Evolutionary conservation across 2,888 invertebrate genomes (phyloP), one percentile per base, ranked within the genome.

Genomic region (Abrostola tripartita): DNA sequence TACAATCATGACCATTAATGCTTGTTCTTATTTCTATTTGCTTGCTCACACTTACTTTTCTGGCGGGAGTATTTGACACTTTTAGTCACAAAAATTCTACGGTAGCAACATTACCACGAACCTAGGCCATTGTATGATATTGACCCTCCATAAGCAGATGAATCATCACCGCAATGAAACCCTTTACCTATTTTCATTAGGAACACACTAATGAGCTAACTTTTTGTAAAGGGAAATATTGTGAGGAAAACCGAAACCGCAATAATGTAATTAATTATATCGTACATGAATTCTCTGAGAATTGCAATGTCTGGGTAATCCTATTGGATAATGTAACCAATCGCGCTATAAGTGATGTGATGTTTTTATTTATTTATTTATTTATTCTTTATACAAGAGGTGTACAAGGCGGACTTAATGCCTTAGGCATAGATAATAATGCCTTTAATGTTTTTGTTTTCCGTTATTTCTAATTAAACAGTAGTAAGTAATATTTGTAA

Each of bases 241-340:
- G 42, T 12, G 7, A 57, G 74, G 63, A 60, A 69, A 74, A 60
- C 62, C 63, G 37, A 62, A 54, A 51, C 44, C 44, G 44, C 44
- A 47, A 47, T 47, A 47, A 9, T 49, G 37, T 36, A 63, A 69
- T 69, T 68, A 74, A 74, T 68, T 53, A 49, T 54, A 42, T 35
- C 5, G 52, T 35, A 50, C 41, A 12, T 35, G 7, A 38, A 49
- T 52, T 37, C 44, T 50, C 5, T 37, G 56, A 73, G 52, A 62
- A 59, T 47, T 47, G 44, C 14, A 24, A 24, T 47, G 44, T 14
- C 9, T 24, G 44, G 44, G 44, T 14, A 44, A 14, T 44, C 6
- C 8, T 14, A 14, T 14, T 44, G 12, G 6, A 44, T 44, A 44
- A 44, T 44, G 44, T 14, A 44, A 24, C 24, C 24, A 24, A 14